Evolutionary conservation across 2,888 invertebrate species (phyloP), one percentile per base, ranked within the genome.

Genomic region (Limnephilus rhombicus): DNA sequence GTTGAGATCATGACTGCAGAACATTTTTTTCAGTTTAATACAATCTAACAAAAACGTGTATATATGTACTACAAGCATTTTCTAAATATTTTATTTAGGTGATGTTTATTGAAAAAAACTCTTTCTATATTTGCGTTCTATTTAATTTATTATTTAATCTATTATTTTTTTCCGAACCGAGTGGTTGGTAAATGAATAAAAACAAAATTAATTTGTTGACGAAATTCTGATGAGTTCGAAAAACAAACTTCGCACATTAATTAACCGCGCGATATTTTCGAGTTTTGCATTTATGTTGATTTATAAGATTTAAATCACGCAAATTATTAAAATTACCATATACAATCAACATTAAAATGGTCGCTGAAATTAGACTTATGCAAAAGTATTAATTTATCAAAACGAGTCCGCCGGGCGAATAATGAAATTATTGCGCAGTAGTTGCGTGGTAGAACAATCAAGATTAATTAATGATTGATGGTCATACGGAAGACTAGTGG

Each of bases 241-340:
- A 24, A 68, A 7, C 9, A 68, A 68, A 68, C 53, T 87, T 86
- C 86, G n/a, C 37, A 7, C 15, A n/a, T 37, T 41, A 86, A 68
- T 86, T n/a, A 13, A 29, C 31, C 49, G 31, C 15, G 18, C 31
- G 68, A 45, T 87, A 49, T 87, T 87, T 53, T 29, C 34, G 86
- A 24, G 31, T 86, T 86, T 82, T 34, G 34, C 68, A 87, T 87
- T 53, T 53, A 87, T 87, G 49, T 87, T 31, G 87, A 87, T 53
- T 53, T 53, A 86, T 87, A 53, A 49, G 29, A 7, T 45, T 31
- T n/a, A 37, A 53, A 87, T 29, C 13, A 53, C 29, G 53, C 53
- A 53, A 49, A 13, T 87, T 12, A 87, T 68, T 18, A 53, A 87
- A 87, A 53, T 87, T 87, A 87, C 87, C 87, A 87, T 86, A 87